These are phyloP conservation scores for Hippocampus abdominalis DNA, from an alignment of 2,113 vertebrate species.

Conservation along the genomic window DNA sequence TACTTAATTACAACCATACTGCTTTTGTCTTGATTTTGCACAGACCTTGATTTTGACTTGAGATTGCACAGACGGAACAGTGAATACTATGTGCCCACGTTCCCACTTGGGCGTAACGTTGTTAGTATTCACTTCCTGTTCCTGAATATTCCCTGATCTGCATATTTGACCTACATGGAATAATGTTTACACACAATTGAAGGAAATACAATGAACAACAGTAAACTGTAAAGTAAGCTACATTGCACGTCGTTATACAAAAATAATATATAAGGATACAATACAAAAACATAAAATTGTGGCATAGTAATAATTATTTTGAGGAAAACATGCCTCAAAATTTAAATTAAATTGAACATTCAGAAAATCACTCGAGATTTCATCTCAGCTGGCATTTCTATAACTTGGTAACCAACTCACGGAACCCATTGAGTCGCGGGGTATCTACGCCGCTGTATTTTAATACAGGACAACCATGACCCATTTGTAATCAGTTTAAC, in stretches of 20 bases:
- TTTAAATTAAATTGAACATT: neutral
- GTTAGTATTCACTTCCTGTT: conserved; percentile 1
- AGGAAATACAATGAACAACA: neutral
- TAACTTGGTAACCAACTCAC: neutral
- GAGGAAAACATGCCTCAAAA: too few relatives aligned
- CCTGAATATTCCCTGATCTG: neutral
- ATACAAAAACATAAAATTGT: too few relatives aligned
- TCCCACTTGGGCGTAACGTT: neutral
- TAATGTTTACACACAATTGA: neutral
- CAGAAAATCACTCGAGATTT: neutral
- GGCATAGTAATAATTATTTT: too few relatives aligned
- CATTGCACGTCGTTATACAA: neutral
- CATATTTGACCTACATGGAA: neutral
- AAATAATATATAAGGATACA: too few relatives aligned
- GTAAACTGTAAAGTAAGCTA: neutral
- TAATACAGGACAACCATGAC: conserved; percentile 2
- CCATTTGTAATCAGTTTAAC: neutral
- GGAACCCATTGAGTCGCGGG: neutral
- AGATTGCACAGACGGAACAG: neutral
- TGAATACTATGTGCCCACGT: neutral
- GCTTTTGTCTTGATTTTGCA: neutral
- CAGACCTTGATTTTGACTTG: neutral
- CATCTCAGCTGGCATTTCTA: neutral
- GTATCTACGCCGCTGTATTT: neutral
- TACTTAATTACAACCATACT: neutral